Percentiles rank a stretch among this genome's conserved stretches.
These are phyloP conservation scores for Anagyrus pseudococci DNA, from an alignment of 2,888 invertebrate species.

Conservation along the genomic window DNA sequence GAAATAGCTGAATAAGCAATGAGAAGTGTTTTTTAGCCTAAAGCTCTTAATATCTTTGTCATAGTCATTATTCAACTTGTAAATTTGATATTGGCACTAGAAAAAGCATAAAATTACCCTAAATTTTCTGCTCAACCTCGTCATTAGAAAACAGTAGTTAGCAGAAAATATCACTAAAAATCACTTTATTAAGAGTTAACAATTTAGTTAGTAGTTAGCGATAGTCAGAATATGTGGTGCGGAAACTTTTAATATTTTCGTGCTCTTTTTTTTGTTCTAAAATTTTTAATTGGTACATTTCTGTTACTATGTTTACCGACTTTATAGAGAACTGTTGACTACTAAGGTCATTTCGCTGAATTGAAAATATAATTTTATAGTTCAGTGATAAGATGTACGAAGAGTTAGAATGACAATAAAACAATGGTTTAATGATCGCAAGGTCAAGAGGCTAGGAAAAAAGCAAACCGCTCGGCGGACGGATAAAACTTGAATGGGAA, in stretches of 20 bases:
- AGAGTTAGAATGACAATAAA: background rate
- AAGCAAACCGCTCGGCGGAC: slow-evolving; percentile 17
- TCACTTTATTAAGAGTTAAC: background rate
- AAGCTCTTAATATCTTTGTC: no score
- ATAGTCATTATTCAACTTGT: no score
- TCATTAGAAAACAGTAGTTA: background rate
- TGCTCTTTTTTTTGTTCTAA: background rate
- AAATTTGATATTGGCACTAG: slow-evolving; percentile 26
- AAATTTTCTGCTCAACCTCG: slow-evolving; percentile 13
- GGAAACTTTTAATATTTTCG: slow-evolving; percentile 3
- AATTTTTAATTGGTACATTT: slow-evolving; percentile 1
- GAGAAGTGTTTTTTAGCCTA: no score
- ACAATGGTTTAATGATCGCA: no score
- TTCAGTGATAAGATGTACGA: background rate
- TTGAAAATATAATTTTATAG: background rate
- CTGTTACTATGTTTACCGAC: slow-evolving; percentile 3
- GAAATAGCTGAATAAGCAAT: no score
- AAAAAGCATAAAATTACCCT: slow-evolving; percentile 16
- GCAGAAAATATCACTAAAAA: background rate
- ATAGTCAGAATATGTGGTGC: slow-evolving; percentile 11
- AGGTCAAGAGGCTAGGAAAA: background rate
- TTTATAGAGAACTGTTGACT: background rate
- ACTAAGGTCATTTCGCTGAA: background rate
- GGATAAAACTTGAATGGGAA: slow-evolving; percentile 20
- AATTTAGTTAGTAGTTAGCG: slow-evolving; percentile 5